phyloP scores from a whole-genome alignment of 1,140 invertebrate genomes.

The Cherax quadricarinatus region DNA sequence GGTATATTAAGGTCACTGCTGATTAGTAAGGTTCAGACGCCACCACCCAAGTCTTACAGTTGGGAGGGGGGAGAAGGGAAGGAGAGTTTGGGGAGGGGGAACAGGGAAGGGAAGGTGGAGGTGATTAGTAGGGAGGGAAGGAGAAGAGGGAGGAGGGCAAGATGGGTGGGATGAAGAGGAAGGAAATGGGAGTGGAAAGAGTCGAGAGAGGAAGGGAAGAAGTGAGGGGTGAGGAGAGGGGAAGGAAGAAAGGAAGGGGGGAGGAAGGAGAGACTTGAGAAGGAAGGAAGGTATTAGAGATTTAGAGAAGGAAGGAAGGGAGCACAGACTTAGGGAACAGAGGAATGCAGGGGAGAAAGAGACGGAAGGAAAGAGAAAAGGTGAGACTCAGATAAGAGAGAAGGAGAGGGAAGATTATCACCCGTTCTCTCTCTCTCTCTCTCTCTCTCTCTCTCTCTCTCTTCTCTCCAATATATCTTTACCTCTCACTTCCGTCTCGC shows the following conservation, averaged over 20 bases:
- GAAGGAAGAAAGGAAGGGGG: neutral
- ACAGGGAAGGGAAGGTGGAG: neutral
- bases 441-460: neutral
- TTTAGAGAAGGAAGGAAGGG: neutral
- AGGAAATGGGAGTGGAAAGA: neutral
- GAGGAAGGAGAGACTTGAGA: neutral
- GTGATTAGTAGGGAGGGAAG: too few species aligned
- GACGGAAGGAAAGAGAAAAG: neutral
- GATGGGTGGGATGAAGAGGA: neutral
- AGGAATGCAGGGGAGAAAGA: neutral
- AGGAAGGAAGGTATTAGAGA: neutral
- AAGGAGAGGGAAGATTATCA: too few species aligned
- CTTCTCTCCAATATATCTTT: neutral
- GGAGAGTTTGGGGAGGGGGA: too few species aligned
- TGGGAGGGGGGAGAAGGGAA: neutral
- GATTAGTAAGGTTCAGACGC: slow-evolving; percentile 38
- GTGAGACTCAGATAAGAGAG: too few species aligned
- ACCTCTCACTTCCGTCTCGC: too few species aligned
- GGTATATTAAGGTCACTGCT: slow-evolving; percentile 57
- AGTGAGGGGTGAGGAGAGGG: neutral
- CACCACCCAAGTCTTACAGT: neutral
- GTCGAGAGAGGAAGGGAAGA: neutral
- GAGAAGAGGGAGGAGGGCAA: too few species aligned
- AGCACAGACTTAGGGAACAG: neutral
- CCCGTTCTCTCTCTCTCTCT: neutral